Evolutionary conservation across 2,797 vertebrate species (phyloP).

Genomic region (Acanthornis magna): DNA sequence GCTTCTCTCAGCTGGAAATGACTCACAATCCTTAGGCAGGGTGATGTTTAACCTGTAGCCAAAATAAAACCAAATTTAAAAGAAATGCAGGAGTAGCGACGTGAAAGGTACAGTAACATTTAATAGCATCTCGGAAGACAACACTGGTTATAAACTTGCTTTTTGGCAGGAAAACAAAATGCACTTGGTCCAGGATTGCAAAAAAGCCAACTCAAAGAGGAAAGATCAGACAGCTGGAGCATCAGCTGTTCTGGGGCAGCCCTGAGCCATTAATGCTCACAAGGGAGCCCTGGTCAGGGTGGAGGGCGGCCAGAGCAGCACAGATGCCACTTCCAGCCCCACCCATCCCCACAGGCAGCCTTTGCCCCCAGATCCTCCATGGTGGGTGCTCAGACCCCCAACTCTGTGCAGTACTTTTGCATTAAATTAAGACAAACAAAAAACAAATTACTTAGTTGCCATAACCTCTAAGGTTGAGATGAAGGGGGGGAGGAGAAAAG

Average conservation of each 20-base stretch:
- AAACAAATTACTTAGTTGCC: not conserved
- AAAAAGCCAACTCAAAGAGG: slow-evolving; percentile 22
- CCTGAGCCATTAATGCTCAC: not conserved
- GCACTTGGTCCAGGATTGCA: slow-evolving; percentile 63
- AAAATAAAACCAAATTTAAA: slow-evolving; percentile 45
- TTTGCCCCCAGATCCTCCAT: not conserved
- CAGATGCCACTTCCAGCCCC: not conserved
- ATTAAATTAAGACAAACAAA: slow-evolving; percentile 22
- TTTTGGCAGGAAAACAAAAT: slow-evolving; percentile 71
- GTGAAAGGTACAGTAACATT: slow-evolving; percentile 69
- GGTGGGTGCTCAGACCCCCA: not conserved
- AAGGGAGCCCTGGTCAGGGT: not conserved
- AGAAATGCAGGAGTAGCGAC: not conserved
- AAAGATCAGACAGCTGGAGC: slow-evolving; percentile 13
- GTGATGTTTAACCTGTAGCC: slow-evolving; percentile 22
- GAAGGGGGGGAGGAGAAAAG: not conserved
- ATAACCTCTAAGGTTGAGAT: not conserved
- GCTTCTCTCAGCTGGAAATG: not conserved
- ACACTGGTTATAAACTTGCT: slow-evolving; percentile 61
- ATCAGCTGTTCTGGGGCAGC: slow-evolving; percentile 25
- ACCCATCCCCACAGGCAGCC: not conserved
- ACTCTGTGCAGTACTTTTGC: slow-evolving; percentile 44
- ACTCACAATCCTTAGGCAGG: not conserved
- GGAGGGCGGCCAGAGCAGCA: not conserved
- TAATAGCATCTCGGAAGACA: slow-evolving; percentile 74